Evolutionary conservation across 2,888 invertebrate species (phyloP), one percentile per base, ranked within the genome.

Genomic region (Trichacis sp.): DNA sequence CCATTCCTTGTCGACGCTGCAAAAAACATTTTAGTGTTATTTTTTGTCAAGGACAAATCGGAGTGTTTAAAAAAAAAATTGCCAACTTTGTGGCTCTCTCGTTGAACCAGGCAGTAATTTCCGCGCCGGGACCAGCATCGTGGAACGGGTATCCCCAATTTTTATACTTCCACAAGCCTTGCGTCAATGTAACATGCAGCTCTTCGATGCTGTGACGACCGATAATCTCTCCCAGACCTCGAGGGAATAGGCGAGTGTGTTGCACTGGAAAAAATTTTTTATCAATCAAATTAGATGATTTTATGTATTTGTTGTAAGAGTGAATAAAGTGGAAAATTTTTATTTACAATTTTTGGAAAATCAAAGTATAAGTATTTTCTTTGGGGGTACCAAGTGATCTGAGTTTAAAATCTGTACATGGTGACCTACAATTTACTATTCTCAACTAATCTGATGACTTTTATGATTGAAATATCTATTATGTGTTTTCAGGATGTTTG

Each of bases 61-160:
- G 14, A 42, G 17, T 42, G 8, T 2, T 33, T n/a, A 11, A 9
- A 33, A 9, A 6, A 33, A 33, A 6, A 20, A 48, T 4, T 3
- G 43, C 70, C 73, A 72, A 83, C 83, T 83, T 64, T 24, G 65
- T 36, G 6, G 83, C 78, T 52, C 77, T 69, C 55, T 72, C 75
- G 59, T 89, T 88, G 80, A 99, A 98, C 96, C 97, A 97, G 0
- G 94, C 95, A 88, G 93, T 95, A 0, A 98, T 87, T 84, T 98
- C 96, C 1, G 96, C 97, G 4, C 98, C 98, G 1, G 97, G 94
- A 0, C 97, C 93, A 1, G 96, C 93, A 83, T 95, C 93, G 9
- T 91, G 85, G 20, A 94, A 89, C 1, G 97, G 97, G 85, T 96
- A 96, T 0, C 98, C 98, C 98, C 98, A 99, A 56, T 91, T 90